Evolutionary conservation across 2,113 vertebrate species (phyloP).

Genomic region (Halichoerus grypus): DNA sequence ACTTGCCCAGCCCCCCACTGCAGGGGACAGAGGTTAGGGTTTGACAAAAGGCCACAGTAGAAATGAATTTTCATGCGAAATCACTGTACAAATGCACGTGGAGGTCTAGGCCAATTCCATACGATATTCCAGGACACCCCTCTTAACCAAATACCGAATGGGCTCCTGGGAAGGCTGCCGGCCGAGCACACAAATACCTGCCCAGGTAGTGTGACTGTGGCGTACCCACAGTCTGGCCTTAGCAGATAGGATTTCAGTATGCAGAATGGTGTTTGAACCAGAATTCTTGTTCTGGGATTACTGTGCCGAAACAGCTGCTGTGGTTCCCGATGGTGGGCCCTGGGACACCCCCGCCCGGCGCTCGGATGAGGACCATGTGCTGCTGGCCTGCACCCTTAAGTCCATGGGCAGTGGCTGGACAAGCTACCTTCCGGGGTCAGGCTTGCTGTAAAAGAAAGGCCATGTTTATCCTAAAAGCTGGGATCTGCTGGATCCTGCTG

Average conservation of each 20-base stretch:
- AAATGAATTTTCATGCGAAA: not conserved
- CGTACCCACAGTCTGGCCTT: not conserved
- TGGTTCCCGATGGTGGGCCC: not conserved
- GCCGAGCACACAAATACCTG: no score
- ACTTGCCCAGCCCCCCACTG: not conserved
- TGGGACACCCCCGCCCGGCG: rapidly evolving
- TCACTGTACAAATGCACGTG: not conserved
- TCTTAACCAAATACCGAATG: not conserved
- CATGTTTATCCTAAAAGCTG: not conserved
- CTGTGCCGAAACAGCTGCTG: not conserved
- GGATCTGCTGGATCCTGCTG: not conserved
- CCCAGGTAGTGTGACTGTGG: not conserved
- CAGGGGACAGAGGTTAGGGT: not conserved
- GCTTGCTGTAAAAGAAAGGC: not conserved
- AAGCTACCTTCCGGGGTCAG: not conserved
- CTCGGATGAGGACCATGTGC: not conserved
- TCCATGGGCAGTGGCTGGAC: not conserved
- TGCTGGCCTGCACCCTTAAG: no score
- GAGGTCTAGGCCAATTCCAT: not conserved
- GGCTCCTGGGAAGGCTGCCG: not conserved
- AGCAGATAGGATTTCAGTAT: not conserved
- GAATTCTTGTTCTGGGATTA: not conserved
- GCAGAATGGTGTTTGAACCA: not conserved
- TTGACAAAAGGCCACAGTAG: not conserved
- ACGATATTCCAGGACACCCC: no score